Evolutionary conservation across 2,888 invertebrate genomes (phyloP), one percentile per base, ranked within the genome.

Genomic region (Linnaemya tessellans): DNA sequence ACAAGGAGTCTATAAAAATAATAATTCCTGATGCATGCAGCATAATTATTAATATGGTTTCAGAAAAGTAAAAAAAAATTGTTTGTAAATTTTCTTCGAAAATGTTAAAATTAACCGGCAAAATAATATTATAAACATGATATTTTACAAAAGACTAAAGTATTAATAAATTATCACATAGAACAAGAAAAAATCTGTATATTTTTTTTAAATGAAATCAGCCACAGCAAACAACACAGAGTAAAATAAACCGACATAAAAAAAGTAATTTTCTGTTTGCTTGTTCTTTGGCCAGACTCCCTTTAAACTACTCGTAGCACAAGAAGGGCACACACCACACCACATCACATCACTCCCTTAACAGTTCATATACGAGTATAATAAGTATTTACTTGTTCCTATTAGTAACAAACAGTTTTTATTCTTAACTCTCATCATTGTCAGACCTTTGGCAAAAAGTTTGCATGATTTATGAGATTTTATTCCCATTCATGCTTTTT

Each of bases 361-460:
- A 22, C 46, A 51, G 49, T 25, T 58, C 10, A 15, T 7, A 15
- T 38, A 65, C 15, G n/a, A n/a, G n/a, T n/a, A n/a, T n/a, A 62
- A 20, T 10, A 8, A 46, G 49, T 54, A 30, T 51, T 25, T 60
- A 18, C 54, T 35, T 43, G 41, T 64, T 15, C 30, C 22, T 65
- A 64, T 78, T 67, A 38, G 54, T 46, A 70, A 54, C 38, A 60
- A 80, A 75, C 54, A 78, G 54, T 82, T 82, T 81, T 83, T 78
- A 43, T 67, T 65, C 82, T 62, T 81, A 81, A 79, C 80, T 78
- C 81, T 78, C 84, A 81, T 80, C 78, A 70, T 83, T 84, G 84
- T 84, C 84, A 84, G 78, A 80, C 84, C 80, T 78, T 73, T 83
- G 84, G 84, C 84, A 68, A 77, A 77, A 80, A 84, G 22, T 83